Conservation (phyloP, 64 coral and sea anemone genomes). For the Porites lutea region DNA sequence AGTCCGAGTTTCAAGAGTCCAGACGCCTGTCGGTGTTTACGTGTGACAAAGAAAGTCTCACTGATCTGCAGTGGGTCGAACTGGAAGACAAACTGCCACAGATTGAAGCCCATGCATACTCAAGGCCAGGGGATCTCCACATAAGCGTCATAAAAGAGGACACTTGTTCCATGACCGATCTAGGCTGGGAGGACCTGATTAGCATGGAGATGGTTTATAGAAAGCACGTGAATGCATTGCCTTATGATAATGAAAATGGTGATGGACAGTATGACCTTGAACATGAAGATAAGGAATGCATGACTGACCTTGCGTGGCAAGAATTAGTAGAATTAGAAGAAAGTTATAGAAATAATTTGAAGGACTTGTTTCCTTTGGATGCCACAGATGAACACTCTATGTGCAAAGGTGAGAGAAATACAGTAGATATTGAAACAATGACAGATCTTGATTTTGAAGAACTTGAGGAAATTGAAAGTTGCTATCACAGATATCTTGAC, state of each 20-base stretch:
- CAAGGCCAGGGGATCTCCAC: neutral
- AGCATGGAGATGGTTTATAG: slow-evolving; percentile 50
- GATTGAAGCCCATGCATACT: neutral
- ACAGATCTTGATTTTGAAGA: slow-evolving; percentile 10
- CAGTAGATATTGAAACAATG: slow-evolving; percentile 38
- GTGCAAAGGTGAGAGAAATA: slow-evolving; percentile 24
- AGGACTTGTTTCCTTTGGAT: neutral
- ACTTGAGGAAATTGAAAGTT: slow-evolving; percentile 46
- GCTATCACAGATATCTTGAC: neutral
- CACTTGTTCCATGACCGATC: slow-evolving; percentile 28
- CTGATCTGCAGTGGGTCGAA: slow-evolving; percentile 16
- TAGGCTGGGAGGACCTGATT: slow-evolving; percentile 23
- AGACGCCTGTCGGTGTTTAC: neutral
- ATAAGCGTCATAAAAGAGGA: slow-evolving; percentile 7
- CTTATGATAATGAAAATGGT: neutral
- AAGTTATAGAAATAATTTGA: neutral
- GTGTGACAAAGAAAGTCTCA: slow-evolving; percentile 6
- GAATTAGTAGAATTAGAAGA: slow-evolving; percentile 18
- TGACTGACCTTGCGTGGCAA: slow-evolving; percentile 55
- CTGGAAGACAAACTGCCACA: neutral
- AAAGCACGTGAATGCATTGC: slow-evolving; percentile 1
- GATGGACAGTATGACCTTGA: neutral
- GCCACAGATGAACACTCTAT: neutral
- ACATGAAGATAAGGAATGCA: slow-evolving; percentile 21
- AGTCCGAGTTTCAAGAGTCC: slow-evolving; percentile 13